Conservation (phyloP, 2,888 invertebrate genomes). For the Alsophila aescularia region DNA sequence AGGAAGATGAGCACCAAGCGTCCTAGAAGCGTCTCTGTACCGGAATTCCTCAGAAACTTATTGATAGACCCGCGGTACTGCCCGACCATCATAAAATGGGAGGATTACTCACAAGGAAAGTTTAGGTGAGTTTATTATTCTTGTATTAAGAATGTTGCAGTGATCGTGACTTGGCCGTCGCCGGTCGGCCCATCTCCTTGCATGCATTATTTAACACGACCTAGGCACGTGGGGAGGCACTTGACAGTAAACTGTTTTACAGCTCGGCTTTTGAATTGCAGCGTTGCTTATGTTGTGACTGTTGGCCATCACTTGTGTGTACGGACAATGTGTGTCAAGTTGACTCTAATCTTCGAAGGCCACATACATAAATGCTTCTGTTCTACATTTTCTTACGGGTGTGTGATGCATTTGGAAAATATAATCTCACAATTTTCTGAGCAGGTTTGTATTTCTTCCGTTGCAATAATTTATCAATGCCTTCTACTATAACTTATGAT, state of each 20-base stretch:
- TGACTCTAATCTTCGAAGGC: slow-evolving; percentile 23
- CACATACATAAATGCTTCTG: not conserved
- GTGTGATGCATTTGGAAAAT: not conserved
- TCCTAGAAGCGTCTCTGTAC: slow-evolving; percentile 85
- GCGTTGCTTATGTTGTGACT: slow-evolving; percentile 45
- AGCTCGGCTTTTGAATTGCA: slow-evolving; percentile 50
- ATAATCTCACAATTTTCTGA: not conserved
- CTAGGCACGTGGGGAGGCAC: slow-evolving; percentile 64
- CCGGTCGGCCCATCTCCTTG: slow-evolving; percentile 48
- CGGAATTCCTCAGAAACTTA: slow-evolving; percentile 94
- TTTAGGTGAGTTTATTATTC: slow-evolving; percentile 84
- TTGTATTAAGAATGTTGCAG: slow-evolving; percentile 9
- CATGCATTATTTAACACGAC: slow-evolving; percentile 69
- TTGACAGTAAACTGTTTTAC: slow-evolving; percentile 62
- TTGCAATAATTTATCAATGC: slow-evolving; percentile 4
- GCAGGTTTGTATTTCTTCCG: not conserved
- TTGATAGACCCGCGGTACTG: slow-evolving; percentile 90
- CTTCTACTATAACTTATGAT: slow-evolving; percentile 2
- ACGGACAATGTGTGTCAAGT: slow-evolving; percentile 25
- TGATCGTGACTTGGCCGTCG: slow-evolving; percentile 58
- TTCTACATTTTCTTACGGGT: not conserved
- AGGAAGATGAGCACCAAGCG: slow-evolving; percentile 70
- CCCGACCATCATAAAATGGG: slow-evolving; percentile 94
- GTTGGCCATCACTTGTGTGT: slow-evolving; percentile 45
- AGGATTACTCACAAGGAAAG: slow-evolving; percentile 91